Evolutionary conservation across 2,888 invertebrate species (phyloP).

Genomic region (Macrostomum cliftonense): DNA sequence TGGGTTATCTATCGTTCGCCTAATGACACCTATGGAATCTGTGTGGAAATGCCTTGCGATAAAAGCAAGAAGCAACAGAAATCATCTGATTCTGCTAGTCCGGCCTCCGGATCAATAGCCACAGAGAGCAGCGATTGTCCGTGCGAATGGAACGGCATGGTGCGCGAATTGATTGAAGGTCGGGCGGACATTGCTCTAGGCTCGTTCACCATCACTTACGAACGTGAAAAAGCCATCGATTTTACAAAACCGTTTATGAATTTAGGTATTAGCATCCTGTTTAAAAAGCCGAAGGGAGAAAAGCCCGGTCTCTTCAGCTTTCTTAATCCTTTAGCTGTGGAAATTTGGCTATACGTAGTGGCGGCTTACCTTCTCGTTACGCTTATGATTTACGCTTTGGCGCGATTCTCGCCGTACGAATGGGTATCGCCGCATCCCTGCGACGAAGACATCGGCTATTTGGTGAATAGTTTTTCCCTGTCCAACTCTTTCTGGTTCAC

Average conservation of each 20-base stretch:
- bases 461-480: constrained; percentile 57
- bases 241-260: constrained; percentile 92
- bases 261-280: constrained; percentile 73
- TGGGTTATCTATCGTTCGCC: constrained; percentile 28
- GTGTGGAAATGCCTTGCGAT: background rate
- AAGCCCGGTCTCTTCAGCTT: constrained; percentile 64
- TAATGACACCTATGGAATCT: background rate
- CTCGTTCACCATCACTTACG: constrained; percentile 85
- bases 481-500: constrained; percentile 38
- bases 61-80: too few relatives aligned
- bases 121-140: constrained; percentile 41
- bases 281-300: constrained; percentile 73
- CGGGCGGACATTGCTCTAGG: constrained; percentile 70
- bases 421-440: constrained; percentile 57
- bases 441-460: constrained; percentile 56
- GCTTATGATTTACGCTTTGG: constrained; percentile 81
- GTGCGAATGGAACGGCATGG: constrained; percentile 42
- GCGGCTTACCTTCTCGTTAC: constrained; percentile 88
- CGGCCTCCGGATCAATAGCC: constrained; percentile 58
- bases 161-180: constrained; percentile 38
- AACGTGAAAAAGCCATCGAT: constrained; percentile 71
- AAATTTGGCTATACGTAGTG: constrained; percentile 86
- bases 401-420: constrained; percentile 85
- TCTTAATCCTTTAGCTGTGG: constrained; percentile 67
- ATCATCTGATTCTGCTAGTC: constrained; percentile 44